These are phyloP conservation scores for Hypsibius dujardini DNA, from an alignment of 1,140 invertebrate genomes.

Conservation along the genomic window DNA sequence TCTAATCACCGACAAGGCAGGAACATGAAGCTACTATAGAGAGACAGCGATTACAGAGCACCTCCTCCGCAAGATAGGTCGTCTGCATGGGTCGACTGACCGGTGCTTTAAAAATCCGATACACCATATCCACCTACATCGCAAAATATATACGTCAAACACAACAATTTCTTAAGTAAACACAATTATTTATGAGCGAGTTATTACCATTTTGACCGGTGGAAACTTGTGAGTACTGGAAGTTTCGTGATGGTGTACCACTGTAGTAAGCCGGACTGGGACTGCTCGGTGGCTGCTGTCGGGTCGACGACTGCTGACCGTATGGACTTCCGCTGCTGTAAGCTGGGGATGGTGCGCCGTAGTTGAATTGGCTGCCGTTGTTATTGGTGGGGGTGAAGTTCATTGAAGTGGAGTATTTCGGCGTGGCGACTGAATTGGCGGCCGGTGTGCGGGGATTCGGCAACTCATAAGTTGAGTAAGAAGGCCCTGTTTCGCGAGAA, in stretches of 20 bases:
- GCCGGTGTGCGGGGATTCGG: background rate
- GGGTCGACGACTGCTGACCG: too few species aligned
- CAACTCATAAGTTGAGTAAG: background rate
- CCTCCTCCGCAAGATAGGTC: too few species aligned
- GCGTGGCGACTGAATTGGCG: background rate
- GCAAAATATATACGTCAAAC: background rate
- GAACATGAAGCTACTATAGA: too few species aligned
- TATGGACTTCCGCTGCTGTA: too few species aligned
- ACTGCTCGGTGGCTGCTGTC: background rate
- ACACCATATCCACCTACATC: background rate
- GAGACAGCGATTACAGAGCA: too few species aligned
- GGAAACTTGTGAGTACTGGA: constrained; percentile 5
- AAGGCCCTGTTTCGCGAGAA: background rate
- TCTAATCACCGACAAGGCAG: too few species aligned
- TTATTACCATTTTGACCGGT: background rate
- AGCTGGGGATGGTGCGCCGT: too few species aligned
- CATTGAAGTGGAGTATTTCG: background rate
- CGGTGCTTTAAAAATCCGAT: background rate
- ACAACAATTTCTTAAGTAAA: too few species aligned
- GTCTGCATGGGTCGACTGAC: too few species aligned
- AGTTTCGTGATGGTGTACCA: background rate
- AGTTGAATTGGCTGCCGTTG: background rate
- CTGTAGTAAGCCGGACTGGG: background rate
- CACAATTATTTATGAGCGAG: too few species aligned
- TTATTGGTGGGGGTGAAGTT: background rate